Percentiles rank a stretch among this genome's conserved stretches.
These are phyloP conservation scores for Anguilla pacifica DNA, from an alignment of 2,797 vertebrate genomes.

Conservation along the genomic window DNA sequence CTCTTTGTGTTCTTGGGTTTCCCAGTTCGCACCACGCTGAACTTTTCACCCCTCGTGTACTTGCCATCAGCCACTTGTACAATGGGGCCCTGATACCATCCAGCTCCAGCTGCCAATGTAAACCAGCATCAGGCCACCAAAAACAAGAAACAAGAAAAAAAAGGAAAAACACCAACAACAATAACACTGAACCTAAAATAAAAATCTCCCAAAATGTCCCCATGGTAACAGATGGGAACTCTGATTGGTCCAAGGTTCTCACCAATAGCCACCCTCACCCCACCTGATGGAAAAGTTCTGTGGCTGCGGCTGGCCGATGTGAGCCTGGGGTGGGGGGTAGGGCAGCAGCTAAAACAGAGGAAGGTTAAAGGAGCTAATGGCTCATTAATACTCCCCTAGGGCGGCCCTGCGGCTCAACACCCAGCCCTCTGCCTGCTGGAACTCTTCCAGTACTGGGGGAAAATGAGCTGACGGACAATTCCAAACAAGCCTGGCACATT, in stretches of 20 bases:
- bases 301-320: background rate
- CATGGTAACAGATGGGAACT: background rate
- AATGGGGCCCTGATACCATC: conserved; percentile 31
- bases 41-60: background rate
- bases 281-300: conserved; percentile 33
- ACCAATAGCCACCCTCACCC: background rate
- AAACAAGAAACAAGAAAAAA: conserved; percentile 28
- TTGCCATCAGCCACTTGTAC: conserved; percentile 28
- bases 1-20: background rate
- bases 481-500: background rate
- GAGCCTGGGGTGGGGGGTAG: conserved; percentile 6
- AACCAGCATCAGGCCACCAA: conserved; percentile 28
- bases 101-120: conserved; percentile 31
- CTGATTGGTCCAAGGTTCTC: background rate
- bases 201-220: background rate
- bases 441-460: background rate
- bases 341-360: conserved; percentile 17
- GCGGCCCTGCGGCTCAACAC: background rate
- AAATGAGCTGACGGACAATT: background rate
- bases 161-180: conserved; percentile 17
- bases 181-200: conserved; percentile 19
- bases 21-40: background rate
- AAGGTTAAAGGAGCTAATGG: conserved; percentile 15
- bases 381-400: background rate
- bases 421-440: background rate